Conservation (phyloP, 2,797 vertebrate species). For the Sparidentex hasta region DNA sequence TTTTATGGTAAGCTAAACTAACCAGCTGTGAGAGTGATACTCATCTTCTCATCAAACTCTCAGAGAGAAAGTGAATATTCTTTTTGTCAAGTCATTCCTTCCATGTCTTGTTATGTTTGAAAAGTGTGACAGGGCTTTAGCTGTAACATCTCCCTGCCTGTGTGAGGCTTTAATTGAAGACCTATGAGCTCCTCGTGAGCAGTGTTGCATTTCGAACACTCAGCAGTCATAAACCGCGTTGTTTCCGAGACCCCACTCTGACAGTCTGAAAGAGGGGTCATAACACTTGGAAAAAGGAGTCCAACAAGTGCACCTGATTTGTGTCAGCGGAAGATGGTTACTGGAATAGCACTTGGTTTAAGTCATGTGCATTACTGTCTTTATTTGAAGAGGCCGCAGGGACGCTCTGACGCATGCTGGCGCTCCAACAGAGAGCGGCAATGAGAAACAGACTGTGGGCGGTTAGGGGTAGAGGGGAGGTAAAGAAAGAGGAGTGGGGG, state of each 20-base stretch:
- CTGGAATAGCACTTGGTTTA: conserved; percentile 63
- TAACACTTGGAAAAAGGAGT: conserved; percentile 39
- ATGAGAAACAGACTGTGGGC: conserved; percentile 64
- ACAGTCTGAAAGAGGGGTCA: conserved; percentile 45
- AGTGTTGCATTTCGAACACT: conserved; percentile 63
- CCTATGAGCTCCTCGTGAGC: conserved; percentile 8
- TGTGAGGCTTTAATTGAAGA: conserved; percentile 18
- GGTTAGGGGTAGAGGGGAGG: conserved; percentile 27
- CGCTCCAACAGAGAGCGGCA: conserved; percentile 64
- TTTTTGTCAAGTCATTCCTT: background rate
- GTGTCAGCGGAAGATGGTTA: conserved; percentile 65
- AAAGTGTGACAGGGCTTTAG: conserved; percentile 1
- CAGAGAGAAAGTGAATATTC: background rate
- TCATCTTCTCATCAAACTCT: background rate
- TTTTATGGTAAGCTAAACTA: background rate
- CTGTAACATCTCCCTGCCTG: conserved; percentile 27
- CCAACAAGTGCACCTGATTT: conserved; percentile 61
- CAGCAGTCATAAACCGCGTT: conserved; percentile 48
- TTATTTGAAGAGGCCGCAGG: conserved; percentile 67
- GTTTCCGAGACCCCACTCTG: conserved; percentile 44
- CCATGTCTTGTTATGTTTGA: background rate
- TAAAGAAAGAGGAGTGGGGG: conserved; percentile 13
- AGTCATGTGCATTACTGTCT: conserved; percentile 68
- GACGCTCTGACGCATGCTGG: conserved; percentile 71
- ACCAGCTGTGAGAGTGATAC: background rate